These are phyloP conservation scores for Scolanthus callimorphus DNA, from an alignment of 92 coral and sea anemone species.

Conservation along the genomic window DNA sequence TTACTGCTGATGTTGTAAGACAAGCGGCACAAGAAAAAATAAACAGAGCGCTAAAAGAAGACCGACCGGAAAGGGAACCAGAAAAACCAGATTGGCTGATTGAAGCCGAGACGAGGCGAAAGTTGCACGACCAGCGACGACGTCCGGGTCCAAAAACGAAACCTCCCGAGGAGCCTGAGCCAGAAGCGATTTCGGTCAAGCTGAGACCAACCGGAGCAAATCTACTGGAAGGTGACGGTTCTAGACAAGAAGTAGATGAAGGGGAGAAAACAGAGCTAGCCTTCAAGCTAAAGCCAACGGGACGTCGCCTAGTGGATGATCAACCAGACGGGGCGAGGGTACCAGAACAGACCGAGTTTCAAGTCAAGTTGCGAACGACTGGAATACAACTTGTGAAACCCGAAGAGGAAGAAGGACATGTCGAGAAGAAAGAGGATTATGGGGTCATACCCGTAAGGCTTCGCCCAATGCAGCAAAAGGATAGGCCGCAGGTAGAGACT, in stretches of 20 bases:
- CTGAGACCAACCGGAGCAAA: constrained; percentile 18
- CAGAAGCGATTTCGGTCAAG: constrained; percentile 12
- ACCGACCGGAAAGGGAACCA: constrained; percentile 64
- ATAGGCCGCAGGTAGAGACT: neutral
- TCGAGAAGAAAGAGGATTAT: neutral
- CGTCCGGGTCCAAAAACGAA: constrained; percentile 26
- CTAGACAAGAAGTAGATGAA: neutral
- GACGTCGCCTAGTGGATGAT: neutral
- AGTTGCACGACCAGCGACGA: constrained; percentile 70
- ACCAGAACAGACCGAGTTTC: constrained; percentile 23
- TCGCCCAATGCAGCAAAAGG: neutral
- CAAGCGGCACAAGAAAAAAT: constrained; percentile 79
- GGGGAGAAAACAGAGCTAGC: constrained; percentile 12
- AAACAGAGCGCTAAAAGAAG: constrained; percentile 80
- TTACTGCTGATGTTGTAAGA: constrained; percentile 78
- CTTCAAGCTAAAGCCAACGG: constrained; percentile 13
- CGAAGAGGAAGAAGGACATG: constrained; percentile 1
- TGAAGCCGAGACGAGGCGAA: constrained; percentile 89
- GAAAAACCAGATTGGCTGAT: constrained; percentile 93
- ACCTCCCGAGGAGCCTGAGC: constrained; percentile 17
- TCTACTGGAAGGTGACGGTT: constrained; percentile 6
- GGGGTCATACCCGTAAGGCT: neutral
- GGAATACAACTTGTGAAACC: constrained; percentile 30
- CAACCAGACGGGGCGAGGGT: neutral
- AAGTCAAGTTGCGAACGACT: constrained; percentile 21